Evolutionary conservation across 2,888 invertebrate genomes (phyloP).

Genomic region (Gastrophysa polygoni): DNA sequence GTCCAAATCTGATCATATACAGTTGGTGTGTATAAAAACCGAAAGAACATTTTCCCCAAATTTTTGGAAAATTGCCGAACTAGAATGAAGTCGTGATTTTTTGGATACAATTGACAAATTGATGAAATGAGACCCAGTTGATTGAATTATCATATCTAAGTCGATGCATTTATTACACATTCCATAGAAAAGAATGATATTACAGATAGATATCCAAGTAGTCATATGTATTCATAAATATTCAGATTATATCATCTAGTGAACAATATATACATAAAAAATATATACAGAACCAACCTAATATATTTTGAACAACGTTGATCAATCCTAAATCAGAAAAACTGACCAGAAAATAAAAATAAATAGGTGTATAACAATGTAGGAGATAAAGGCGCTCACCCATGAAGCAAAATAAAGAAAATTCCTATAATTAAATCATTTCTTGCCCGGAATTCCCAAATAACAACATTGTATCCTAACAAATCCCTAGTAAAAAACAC

Average conservation of each 20-base stretch:
- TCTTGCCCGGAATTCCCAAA: background rate
- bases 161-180: background rate
- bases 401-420: background rate
- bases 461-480: background rate
- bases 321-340: background rate
- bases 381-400: background rate
- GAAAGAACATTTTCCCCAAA: too few relatives aligned
- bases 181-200: background rate
- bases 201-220: background rate
- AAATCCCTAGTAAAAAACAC: background rate
- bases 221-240: slow-evolving; percentile 29
- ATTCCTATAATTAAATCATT: background rate
- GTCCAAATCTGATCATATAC: too few relatives aligned
- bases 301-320: background rate
- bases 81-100: too few relatives aligned
- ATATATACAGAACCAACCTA: slow-evolving; percentile 36
- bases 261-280: slow-evolving; percentile 39
- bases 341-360: background rate
- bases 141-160: background rate
- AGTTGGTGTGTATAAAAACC: too few relatives aligned
- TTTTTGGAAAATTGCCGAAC: too few relatives aligned
- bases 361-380: background rate
- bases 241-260: slow-evolving; percentile 25
- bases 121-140: background rate
- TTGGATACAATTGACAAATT: too few relatives aligned